phyloP scores from a whole-genome alignment of 1,140 invertebrate genomes.

The Drosophila mayri region DNA sequence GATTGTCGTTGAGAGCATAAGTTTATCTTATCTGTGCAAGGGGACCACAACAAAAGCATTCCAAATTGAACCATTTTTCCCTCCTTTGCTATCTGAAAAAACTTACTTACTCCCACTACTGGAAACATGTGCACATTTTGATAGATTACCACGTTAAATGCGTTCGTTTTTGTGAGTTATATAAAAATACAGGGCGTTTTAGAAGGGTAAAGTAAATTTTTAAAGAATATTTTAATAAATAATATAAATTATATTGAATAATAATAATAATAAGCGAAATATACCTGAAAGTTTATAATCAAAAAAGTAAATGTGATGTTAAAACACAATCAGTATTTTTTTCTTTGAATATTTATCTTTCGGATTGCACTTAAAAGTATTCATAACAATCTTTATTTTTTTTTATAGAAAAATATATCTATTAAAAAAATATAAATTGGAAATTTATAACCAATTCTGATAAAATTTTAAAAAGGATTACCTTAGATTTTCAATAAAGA shows the following conservation, averaged over 20 bases:
- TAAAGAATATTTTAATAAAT: too few species aligned
- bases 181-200: neutral
- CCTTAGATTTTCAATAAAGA: neutral
- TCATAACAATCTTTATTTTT: too few species aligned
- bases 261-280: too few species aligned
- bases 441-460: too few species aligned
- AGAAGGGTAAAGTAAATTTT: neutral
- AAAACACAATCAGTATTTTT: too few species aligned
- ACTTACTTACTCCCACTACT: slow-evolving; percentile 16
- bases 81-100: slow-evolving; percentile 4
- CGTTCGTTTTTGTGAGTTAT: neutral
- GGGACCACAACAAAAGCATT: slow-evolving; percentile 20
- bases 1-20: slow-evolving; percentile 28
- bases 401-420: too few species aligned
- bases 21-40: slow-evolving; percentile 26
- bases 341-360: neutral
- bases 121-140: slow-evolving; percentile 40
- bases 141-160: slow-evolving; percentile 13
- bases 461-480: neutral
- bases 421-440: too few species aligned
- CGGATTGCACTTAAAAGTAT: neutral
- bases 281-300: too few species aligned
- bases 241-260: neutral
- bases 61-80: slow-evolving; percentile 14
- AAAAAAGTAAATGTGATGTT: too few species aligned